Base-by-base conservation (phyloP, 2,797 vertebrate genomes). In the Tragopan temminckii region DNA sequence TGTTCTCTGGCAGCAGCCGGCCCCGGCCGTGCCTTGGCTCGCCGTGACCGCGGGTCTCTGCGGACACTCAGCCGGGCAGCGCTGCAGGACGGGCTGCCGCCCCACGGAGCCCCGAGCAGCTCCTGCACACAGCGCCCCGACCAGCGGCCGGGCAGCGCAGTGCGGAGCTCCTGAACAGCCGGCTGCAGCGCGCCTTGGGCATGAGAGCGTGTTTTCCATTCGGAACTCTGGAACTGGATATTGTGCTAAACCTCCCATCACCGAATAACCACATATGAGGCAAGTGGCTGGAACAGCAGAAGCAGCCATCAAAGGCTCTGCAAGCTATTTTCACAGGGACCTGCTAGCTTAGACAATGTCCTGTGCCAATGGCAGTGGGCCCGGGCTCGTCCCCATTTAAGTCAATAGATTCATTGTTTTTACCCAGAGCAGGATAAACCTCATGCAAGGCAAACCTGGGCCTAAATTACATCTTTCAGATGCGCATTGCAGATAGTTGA, bases 111-210 rank as follows among this genome's bases (percentile, higher is more conserved):
- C 52, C 52, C 48, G 7, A 8, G 48, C 48, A 50, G 48, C 24
- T 21, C 48, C 48, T 27, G 48, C 48, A 27, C 48, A 27, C 7
- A 9, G 23, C 12, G 13, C 48, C 48, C 5, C 24, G 8, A 16
- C 29, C 16, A 5, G 1, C 12, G 1, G 11, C 17, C 7, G 6
- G 36, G n/a, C 20, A 21, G 24, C 0, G 7, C 7, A 13, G 53
- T 5, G 1, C 7, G 9, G 68, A 45, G 45, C 50, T 35, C 19
- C 64, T 24, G 11, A 9, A 45, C 48, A 31, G 7, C 27, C 6
- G 0, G 10, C 57, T 5, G 25, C 35, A 31, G 19, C 2, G 0
- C 2, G 0, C 3, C 13, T 29, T 4, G 25, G 15, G 29, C 40
- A 3, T 27, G 19, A 58, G 43, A 71, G 40, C 12, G 21, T 11